phyloP scores from a whole-genome alignment of 2,888 invertebrate genomes.

The Rhorus exstirpatorius region DNA sequence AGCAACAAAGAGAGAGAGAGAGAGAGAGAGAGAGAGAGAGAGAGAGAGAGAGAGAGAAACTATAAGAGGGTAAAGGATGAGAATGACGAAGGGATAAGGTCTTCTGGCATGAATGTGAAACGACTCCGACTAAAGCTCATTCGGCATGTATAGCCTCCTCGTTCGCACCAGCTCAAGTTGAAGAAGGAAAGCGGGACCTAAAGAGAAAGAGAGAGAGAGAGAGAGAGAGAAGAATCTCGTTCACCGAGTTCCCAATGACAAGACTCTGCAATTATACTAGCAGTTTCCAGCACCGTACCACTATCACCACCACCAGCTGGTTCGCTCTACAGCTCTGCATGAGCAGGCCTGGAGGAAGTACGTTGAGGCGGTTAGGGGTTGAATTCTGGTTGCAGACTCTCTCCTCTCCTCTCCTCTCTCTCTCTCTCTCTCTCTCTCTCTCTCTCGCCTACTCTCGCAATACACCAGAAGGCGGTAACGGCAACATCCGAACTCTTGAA shows the following conservation, averaged over 20 bases:
- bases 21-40: too few relatives aligned
- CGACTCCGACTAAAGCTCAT: conserved; percentile 15
- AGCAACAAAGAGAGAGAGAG: conserved; percentile 7
- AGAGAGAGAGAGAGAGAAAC: too few relatives aligned
- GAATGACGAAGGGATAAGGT: conserved; percentile 13
- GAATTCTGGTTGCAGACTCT: conserved; percentile 54
- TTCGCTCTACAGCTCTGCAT: conserved; percentile 20
- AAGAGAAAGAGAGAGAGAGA: neutral
- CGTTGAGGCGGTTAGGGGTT: conserved; percentile 43
- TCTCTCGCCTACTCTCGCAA: conserved; percentile 4
- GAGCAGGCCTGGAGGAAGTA: conserved; percentile 30
- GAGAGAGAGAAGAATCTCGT: conserved; percentile 57
- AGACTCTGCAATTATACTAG: conserved; percentile 82
- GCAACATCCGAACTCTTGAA: conserved; percentile 67
- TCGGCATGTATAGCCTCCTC: neutral
- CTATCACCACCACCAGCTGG: conserved; percentile 47
- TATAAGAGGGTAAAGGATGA: conserved; percentile 4
- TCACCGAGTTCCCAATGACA: conserved; percentile 79
- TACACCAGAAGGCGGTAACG: conserved; percentile 48
- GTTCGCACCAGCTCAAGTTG: conserved; percentile 4
- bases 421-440: neutral
- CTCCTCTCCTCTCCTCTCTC: conserved; percentile 4
- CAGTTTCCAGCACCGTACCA: conserved; percentile 67
- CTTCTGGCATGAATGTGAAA: neutral
- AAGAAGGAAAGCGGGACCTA: neutral